A percentile compares a stretch with the other conserved stretches of the same genome.
Evolutionary conservation across 2,797 vertebrate species (phyloP).

Genomic region (Glyptemys insculpta): DNA sequence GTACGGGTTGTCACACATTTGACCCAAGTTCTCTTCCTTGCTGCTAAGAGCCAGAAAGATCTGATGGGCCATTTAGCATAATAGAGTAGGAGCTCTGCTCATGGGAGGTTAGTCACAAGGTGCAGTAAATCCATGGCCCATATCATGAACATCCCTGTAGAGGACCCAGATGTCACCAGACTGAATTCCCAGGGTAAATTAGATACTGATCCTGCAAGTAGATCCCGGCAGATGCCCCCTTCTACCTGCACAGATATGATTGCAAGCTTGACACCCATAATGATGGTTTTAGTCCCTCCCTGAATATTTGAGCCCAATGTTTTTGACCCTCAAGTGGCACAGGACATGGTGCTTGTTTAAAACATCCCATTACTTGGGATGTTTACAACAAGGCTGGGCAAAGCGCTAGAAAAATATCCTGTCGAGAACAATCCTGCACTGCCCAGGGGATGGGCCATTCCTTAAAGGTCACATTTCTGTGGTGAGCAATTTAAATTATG

Average conservation of each 20-base stretch:
- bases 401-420: background rate
- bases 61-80: accelerated
- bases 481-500: background rate
- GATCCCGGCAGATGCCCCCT: accelerated
- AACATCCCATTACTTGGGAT: background rate
- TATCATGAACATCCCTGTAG: background rate
- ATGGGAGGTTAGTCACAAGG: background rate
- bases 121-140: background rate
- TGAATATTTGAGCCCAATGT: background rate
- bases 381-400: background rate
- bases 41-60: background rate
- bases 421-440: background rate
- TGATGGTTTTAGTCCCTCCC: background rate
- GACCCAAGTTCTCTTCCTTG: background rate
- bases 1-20: background rate
- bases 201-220: background rate
- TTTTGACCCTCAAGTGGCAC: background rate
- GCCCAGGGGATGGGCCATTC: background rate
- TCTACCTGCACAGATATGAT: accelerated
- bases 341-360: background rate
- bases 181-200: background rate
- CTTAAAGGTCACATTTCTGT: background rate
- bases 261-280: accelerated
- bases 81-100: background rate
- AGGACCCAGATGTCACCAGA: background rate